Conservation (phyloP, 2,888 invertebrate genomes). For the Gymnoscelis rufifasciata region DNA sequence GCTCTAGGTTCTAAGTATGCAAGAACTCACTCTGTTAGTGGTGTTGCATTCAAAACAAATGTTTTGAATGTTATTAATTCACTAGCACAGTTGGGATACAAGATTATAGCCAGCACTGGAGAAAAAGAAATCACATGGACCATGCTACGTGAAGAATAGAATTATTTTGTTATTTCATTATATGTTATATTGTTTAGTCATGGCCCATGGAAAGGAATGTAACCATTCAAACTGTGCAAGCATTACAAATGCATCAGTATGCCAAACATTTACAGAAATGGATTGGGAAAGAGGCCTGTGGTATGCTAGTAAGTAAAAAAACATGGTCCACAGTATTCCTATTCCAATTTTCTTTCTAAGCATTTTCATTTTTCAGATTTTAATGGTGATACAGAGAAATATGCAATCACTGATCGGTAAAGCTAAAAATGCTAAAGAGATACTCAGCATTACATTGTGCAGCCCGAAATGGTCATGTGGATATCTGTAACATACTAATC, state of each 20-base stretch:
- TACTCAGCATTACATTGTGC: constrained; percentile 95
- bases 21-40: constrained; percentile 84
- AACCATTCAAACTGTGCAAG: constrained; percentile 54
- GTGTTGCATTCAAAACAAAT: constrained; percentile 83
- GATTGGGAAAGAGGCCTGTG: constrained; percentile 96
- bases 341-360: too few relatives aligned
- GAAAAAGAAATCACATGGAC: constrained; percentile 92
- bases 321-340: too few relatives aligned
- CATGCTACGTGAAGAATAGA: constrained; percentile 85
- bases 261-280: constrained; percentile 91
- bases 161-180: constrained; percentile 11
- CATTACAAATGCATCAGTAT: constrained; percentile 64
- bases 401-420: constrained; percentile 78
- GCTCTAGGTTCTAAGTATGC: constrained; percentile 85
- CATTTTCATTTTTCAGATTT: constrained; percentile 86
- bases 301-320: constrained; percentile 84
- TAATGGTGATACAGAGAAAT: constrained; percentile 84
- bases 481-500: constrained; percentile 84
- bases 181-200: constrained; percentile 24
- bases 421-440: constrained; percentile 77
- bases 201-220: constrained; percentile 56
- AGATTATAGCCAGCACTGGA: constrained; percentile 87
- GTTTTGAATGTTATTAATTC: constrained; percentile 86
- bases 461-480: constrained; percentile 86
- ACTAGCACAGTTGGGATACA: constrained; percentile 87